Evolutionary conservation across 2,888 invertebrate genomes (phyloP).

Genomic region (Pelosia muscerda): DNA sequence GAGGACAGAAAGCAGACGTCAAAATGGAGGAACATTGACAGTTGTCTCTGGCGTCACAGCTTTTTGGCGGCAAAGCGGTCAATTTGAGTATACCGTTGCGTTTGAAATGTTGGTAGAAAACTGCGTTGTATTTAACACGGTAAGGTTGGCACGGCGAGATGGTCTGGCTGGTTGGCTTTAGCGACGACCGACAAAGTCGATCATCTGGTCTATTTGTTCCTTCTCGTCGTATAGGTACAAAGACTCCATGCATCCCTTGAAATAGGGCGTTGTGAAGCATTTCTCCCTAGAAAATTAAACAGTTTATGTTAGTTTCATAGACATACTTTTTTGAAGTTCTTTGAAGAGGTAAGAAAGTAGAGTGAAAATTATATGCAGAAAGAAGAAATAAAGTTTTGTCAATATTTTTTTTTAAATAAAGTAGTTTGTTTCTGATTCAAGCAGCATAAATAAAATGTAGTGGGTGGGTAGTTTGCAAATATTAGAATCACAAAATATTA

Average conservation of each 20-base stretch:
- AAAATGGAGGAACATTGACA: constrained; percentile 73
- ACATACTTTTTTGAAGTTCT: background rate
- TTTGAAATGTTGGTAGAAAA: constrained; percentile 53
- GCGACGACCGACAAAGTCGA: constrained; percentile 91
- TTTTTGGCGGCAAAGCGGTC: constrained; percentile 74
- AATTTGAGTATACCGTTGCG: constrained; percentile 64
- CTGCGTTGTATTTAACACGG: constrained; percentile 62
- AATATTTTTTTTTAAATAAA: background rate
- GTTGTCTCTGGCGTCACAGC: constrained; percentile 64
- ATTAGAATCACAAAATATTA: background rate
- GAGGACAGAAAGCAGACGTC: constrained; percentile 86
- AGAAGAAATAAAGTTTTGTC: background rate
- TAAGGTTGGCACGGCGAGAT: constrained; percentile 60
- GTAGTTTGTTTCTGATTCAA: background rate
- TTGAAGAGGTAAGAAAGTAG: background rate
- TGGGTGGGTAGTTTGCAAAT: background rate
- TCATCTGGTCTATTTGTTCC: constrained; percentile 92
- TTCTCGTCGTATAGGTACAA: constrained; percentile 92
- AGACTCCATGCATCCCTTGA: constrained; percentile 93
- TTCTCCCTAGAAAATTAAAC: constrained; percentile 87
- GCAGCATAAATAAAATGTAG: background rate
- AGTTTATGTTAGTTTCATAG: background rate
- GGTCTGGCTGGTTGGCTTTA: constrained; percentile 70
- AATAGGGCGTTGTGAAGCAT: constrained; percentile 93
- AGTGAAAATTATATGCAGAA: background rate